Conservation (phyloP, 2,888 invertebrate genomes). For the Argyresthia goedartella region DNA sequence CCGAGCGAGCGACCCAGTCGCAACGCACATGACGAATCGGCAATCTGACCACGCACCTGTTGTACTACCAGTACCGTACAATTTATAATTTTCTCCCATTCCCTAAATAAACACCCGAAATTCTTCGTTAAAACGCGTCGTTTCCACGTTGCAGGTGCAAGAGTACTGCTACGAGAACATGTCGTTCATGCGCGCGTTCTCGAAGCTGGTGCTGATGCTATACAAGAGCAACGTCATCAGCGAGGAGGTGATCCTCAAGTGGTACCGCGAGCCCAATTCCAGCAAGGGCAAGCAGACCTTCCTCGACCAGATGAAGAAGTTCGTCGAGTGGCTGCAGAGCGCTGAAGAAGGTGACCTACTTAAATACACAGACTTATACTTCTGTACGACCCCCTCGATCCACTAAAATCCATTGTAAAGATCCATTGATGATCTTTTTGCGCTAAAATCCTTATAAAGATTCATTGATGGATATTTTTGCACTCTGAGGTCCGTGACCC, state of each 20-base stretch:
- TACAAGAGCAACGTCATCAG: constrained; percentile 97
- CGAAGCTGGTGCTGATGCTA: constrained; percentile 95
- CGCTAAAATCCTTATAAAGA: no score
- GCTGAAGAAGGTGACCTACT: constrained; percentile 83
- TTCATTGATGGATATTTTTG: no score
- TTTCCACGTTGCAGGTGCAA: constrained; percentile 77
- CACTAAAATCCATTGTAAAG: no score
- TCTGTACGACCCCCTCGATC: no score
- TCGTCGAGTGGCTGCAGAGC: constrained; percentile 97
- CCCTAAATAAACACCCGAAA: background rate
- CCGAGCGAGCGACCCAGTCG: background rate
- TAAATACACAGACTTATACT: no score
- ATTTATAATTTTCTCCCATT: background rate
- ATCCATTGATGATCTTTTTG: no score
- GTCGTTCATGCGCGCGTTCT: constrained; percentile 99
- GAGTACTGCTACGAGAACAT: constrained; percentile 99
- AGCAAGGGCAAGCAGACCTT: constrained; percentile 96
- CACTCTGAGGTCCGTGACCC: no score
- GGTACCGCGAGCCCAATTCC: constrained; percentile 94
- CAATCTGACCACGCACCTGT: no score
- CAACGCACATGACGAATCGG: background rate
- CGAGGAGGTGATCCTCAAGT: constrained; percentile 95
- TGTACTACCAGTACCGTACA: no score
- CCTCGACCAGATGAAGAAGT: constrained; percentile 98
- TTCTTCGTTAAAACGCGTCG: no score